Evolutionary conservation across 2,797 vertebrate genomes (phyloP), one percentile per base, ranked within the genome.

Genomic region (Zonotrichia albicollis): DNA sequence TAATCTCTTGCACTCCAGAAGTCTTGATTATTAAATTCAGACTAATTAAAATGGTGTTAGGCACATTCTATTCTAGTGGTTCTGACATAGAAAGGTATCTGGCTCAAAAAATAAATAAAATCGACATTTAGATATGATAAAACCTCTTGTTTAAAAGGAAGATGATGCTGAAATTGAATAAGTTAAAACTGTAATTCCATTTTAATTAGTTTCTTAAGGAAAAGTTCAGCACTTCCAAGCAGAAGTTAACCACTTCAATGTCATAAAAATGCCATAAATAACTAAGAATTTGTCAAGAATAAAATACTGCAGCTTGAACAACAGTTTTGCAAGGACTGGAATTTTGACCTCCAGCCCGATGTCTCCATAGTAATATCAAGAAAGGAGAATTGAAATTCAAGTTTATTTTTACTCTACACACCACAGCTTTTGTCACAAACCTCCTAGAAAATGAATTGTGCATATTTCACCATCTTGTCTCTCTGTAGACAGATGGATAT

Each of bases 351-450:
- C 32, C 76, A 90, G 36, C 21, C 36, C 1, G 3, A 20, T 85
- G 55, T 90, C 60, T 94, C 88, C 76, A 70, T 75, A 89, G 84
- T 74, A 90, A 93, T 92, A 87, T 70, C 46, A 45, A 84, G 74
- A 82, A 68, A 93, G 0, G 6, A 87, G 84, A 83, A 67, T 22
- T 78, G 70, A 76, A 86, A 89, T 78, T 71, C 60, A 87, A 71
- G 73, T 64, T 91, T 91, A 70, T 87, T 82, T 95, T 92, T 91
- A 73, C 27, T 34, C 62, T 62, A 25, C 23, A 38, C 27, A 67
- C n/a, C 38, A 87, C 60, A 74, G 45, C 54, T 89, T 87, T 91
- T 91, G 48, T 94, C 78, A 82, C 58, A 84, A 85, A 57, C 17
- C 29, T 81, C n/a, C 53, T 66, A 86, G 77, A 80, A 89, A 86